Conservation (phyloP, 2,888 invertebrate species). For the Ennomos quercinarius region DNA sequence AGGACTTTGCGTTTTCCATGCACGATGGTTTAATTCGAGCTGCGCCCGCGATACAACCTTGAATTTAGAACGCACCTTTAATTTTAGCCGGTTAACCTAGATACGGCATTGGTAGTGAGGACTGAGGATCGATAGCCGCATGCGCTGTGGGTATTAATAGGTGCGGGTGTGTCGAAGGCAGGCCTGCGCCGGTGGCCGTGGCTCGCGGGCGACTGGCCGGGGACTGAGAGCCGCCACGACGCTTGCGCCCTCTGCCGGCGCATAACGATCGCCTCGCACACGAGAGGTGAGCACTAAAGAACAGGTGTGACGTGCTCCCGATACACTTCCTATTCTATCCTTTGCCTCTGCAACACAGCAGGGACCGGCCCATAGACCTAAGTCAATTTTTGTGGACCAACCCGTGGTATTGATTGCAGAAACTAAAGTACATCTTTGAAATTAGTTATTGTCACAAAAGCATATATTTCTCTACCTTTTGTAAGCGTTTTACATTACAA, state of each 20-base stretch:
- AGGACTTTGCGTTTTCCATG: constrained; percentile 59
- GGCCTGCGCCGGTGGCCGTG: constrained; percentile 54
- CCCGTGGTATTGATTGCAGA: no score
- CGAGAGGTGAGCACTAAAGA: constrained; percentile 26
- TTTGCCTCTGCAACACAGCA: background rate
- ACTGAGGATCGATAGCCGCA: constrained; percentile 74
- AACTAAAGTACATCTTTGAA: no score
- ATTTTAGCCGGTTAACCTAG: constrained; percentile 85
- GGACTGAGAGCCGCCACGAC: constrained; percentile 38
- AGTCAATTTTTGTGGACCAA: no score
- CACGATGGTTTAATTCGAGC: constrained; percentile 75
- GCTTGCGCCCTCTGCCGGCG: constrained; percentile 47
- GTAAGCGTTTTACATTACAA: no score
- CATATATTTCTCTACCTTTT: no score
- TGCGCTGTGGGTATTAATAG: constrained; percentile 63
- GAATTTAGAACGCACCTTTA: constrained; percentile 84
- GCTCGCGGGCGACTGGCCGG: constrained; percentile 64
- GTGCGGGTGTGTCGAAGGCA: constrained; percentile 54
- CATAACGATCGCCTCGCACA: constrained; percentile 54
- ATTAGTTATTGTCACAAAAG: no score
- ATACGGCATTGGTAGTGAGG: constrained; percentile 57
- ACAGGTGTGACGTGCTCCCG: constrained; percentile 45
- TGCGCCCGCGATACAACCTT: constrained; percentile 83
- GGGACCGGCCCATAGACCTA: no score
- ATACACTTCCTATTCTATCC: constrained; percentile 12